These are phyloP conservation scores for Caenorhabditis macrosperma DNA, from an alignment of 2,888 invertebrate genomes.

Conservation along the genomic window DNA sequence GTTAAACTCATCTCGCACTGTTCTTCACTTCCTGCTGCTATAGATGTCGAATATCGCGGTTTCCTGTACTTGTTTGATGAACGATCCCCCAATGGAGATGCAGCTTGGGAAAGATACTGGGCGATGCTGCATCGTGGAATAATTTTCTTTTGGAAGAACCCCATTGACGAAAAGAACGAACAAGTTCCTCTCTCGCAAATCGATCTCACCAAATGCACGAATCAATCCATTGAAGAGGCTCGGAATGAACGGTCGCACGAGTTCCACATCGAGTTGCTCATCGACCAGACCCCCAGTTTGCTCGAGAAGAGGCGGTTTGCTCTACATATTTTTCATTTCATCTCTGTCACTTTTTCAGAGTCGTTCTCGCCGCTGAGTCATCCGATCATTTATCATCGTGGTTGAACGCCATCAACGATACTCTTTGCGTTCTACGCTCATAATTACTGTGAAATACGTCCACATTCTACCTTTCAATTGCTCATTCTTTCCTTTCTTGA, in stretches of 20 bases:
- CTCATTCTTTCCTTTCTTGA: conserved; percentile 17
- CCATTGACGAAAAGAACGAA: conserved; percentile 65
- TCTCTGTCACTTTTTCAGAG: conserved; percentile 49
- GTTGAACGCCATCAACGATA: conserved; percentile 71
- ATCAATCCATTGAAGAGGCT: conserved; percentile 61
- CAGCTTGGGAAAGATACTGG: conserved; percentile 71
- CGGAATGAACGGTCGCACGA: conserved; percentile 27
- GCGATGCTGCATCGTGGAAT: conserved; percentile 69
- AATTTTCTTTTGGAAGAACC: conserved; percentile 71
- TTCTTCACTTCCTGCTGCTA: conserved; percentile 66
- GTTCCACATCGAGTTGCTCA: conserved; percentile 82
- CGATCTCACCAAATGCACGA: conserved; percentile 69
- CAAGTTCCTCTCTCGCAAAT: conserved; percentile 68
- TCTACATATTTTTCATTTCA: neutral
- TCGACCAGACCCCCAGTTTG: conserved; percentile 62
- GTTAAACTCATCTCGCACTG: conserved; percentile 65
- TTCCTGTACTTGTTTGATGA: conserved; percentile 68
- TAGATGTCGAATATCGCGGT: conserved; percentile 69
- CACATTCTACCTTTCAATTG: conserved; percentile 1
- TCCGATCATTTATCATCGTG: conserved; percentile 60
- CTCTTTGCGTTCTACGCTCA: conserved; percentile 63
- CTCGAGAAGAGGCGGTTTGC: conserved; percentile 68
- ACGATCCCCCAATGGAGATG: conserved; percentile 51
- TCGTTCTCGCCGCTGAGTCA: conserved; percentile 68
- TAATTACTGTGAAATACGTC: neutral